phyloP scores from a whole-genome alignment of 2,888 invertebrate genomes.

The Priocnemis perturbator region DNA sequence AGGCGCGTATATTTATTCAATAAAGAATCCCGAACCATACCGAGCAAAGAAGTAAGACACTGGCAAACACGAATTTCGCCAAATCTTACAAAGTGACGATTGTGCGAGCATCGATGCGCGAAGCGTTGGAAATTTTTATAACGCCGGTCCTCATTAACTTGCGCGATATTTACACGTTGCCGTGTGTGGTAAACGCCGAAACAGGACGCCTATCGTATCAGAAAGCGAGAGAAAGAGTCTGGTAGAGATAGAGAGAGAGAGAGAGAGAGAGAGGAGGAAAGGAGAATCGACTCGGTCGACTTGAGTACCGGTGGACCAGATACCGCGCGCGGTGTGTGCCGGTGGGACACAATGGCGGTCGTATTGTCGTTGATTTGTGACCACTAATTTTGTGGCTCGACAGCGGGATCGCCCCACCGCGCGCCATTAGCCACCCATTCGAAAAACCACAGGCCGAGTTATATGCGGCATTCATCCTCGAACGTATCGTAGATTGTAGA shows the following conservation, averaged over 20 bases:
- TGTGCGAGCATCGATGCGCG: not conserved
- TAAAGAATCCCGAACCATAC: too few relatives aligned
- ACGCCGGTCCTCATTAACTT: not conserved
- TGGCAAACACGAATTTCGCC: too few relatives aligned
- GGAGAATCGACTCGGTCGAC: not conserved
- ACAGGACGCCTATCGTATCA: not conserved
- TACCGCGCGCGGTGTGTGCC: slow-evolving; percentile 23
- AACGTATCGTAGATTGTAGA: slow-evolving; percentile 28
- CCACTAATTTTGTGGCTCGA: slow-evolving; percentile 69
- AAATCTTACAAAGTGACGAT: too few relatives aligned
- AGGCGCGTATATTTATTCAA: too few relatives aligned
- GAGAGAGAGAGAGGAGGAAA: not conserved
- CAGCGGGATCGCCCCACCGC: slow-evolving; percentile 58
- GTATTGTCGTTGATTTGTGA: slow-evolving; percentile 71
- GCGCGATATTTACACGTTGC: not conserved
- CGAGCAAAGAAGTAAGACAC: too few relatives aligned
- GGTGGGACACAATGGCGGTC: slow-evolving; percentile 50
- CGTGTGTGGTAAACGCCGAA: slow-evolving; percentile 7
- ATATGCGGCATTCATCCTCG: slow-evolving; percentile 27
- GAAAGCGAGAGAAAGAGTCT: not conserved
- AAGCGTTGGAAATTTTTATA: not conserved
- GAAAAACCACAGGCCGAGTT: slow-evolving; percentile 56
- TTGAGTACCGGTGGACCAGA: slow-evolving; percentile 25
- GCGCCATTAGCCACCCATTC: slow-evolving; percentile 69
- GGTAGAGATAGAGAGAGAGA: too few relatives aligned